A percentile compares a stretch with the other conserved stretches of the same genome.
phyloP scores from a whole-genome alignment of 2,888 invertebrate species.

The Pardosa pseudoannulata region DNA sequence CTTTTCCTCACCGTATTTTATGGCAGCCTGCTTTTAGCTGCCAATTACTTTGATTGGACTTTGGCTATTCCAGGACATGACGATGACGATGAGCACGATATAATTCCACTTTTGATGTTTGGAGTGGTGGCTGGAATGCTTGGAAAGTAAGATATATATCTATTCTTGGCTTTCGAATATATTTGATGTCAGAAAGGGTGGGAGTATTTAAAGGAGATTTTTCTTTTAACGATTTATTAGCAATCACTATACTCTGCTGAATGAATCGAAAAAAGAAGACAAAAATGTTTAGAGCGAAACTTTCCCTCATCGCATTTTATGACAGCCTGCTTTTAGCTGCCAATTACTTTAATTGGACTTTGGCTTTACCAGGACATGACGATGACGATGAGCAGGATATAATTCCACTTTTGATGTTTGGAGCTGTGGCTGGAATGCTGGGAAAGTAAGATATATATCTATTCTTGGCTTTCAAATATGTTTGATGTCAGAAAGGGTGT shows the following conservation, averaged over 20 bases:
- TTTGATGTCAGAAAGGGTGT: no score
- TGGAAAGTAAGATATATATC: conserved; percentile 11
- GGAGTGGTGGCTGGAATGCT: conserved; percentile 11
- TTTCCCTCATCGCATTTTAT: background rate
- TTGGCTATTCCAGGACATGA: background rate
- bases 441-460: no score
- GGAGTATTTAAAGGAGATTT: no score
- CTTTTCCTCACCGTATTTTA: background rate
- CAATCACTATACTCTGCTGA: no score
- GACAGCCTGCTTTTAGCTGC: background rate
- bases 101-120: background rate
- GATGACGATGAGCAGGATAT: background rate
- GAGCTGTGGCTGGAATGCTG: conserved; percentile 3
- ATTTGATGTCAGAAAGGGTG: no score
- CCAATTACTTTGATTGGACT: conserved; percentile 40
- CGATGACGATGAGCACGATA: background rate
- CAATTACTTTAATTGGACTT: conserved; percentile 35
- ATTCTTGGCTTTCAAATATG: no score
- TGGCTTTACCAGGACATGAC: background rate
- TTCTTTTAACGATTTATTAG: no score
- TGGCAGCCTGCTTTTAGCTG: background rate
- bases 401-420: background rate
- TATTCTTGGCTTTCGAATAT: no score
- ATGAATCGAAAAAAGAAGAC: no score
- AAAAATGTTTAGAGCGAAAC: background rate